Evolutionary conservation across 2,113 vertebrate species (phyloP).

Genomic region (Apistogramma diplotaenia): DNA sequence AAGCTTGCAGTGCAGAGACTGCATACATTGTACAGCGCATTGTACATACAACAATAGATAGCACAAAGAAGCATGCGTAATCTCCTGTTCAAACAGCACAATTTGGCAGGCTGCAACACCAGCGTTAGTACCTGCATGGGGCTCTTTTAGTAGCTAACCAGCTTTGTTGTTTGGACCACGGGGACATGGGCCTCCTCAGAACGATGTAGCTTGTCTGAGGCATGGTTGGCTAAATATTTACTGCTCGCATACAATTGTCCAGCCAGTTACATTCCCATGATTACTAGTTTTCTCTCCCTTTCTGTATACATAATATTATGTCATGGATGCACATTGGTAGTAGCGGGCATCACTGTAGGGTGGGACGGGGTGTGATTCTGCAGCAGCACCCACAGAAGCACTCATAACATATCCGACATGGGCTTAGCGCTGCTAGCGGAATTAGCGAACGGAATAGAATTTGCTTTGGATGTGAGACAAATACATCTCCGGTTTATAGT

Average conservation of each 20-base stretch:
- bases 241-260: neutral
- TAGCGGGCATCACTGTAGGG: neutral
- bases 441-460: constrained; percentile 44
- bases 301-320: neutral
- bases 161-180: constrained; percentile 4
- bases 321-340: neutral
- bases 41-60: neutral
- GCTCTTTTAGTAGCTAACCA: neutral
- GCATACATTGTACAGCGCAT: neutral
- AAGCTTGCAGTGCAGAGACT: neutral
- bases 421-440: constrained; percentile 35
- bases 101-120: neutral
- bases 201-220: neutral
- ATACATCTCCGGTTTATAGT: neutral
- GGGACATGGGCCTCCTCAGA: constrained; percentile 33
- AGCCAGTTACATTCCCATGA: neutral
- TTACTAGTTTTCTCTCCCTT: neutral
- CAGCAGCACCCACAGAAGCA: constrained; percentile 20
- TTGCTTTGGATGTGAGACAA: neutral
- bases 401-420: constrained; percentile 3
- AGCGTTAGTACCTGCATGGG: neutral
- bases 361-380: constrained; percentile 52
- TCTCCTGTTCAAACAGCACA: neutral
- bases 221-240: neutral
- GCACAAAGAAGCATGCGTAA: neutral